Conservation (phyloP, 2,888 invertebrate species). For the Heliconius erato region DNA sequence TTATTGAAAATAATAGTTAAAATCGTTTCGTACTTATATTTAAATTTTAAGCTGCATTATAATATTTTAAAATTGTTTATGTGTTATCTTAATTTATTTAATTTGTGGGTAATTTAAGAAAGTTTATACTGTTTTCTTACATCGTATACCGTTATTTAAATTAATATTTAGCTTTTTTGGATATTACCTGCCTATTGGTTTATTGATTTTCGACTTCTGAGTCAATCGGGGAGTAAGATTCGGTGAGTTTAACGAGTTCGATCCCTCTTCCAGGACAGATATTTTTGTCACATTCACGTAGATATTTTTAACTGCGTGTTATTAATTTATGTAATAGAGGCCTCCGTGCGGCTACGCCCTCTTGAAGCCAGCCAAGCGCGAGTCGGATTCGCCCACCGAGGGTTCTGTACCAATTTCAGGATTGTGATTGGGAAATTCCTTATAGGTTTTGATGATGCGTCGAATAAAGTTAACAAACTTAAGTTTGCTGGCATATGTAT, state of each 20-base stretch:
- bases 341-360: no score
- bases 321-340: no score
- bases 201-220: not conserved
- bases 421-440: no score
- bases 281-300: not conserved
- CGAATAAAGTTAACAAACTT: no score
- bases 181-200: not conserved
- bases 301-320: not conserved
- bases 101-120: conserved; percentile 1
- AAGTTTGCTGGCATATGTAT: no score
- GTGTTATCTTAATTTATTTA: not conserved
- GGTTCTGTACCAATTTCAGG: no score
- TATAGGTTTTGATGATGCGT: no score
- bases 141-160: not conserved
- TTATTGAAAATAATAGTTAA: not conserved
- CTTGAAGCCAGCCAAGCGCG: no score
- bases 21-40: not conserved
- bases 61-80: not conserved
- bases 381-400: no score
- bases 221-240: no score
- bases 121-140: not conserved
- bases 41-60: not conserved
- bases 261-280: no score
- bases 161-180: not conserved
- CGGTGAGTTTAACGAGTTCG: no score